Base-by-base conservation (phyloP, 2,888 invertebrate species). In the Drosophila ustulata region DNA sequence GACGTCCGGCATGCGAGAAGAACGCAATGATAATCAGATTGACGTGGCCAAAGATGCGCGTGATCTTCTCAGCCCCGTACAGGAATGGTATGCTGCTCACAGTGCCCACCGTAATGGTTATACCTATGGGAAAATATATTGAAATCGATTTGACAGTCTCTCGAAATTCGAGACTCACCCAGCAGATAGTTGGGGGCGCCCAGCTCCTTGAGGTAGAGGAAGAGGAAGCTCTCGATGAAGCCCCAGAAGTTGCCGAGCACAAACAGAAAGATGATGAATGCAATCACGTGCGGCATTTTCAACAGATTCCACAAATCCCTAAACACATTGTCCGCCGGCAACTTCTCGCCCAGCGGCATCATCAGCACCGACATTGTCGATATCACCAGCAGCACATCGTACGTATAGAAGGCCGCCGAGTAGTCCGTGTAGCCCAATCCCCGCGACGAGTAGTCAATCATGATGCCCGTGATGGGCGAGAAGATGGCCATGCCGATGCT, bases 181-280 rank as follows among this genome's bases (percentile, higher is more conserved):
- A 97, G 92, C 69, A 97, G 93, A 91, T 96, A 96, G 92, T 96
- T 97, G 0, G 96, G 96, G 53, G 97, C 96, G 18, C 96, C 96
- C 72, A 97, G 93, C 91, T 97, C 97, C 92, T 96, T 96, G 73
- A 97, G 93, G 91, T 96, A 97, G 89, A 97, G 94, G 91, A 97
- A 98, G 34, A 98, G 93, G 91, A 96, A 98, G 56, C 96, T 96
- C 92, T 98, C 97, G 62, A 97, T 96, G 92, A 97, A 97, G 32
- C 97, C 97, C 95, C 96, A 97, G 91, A 97, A 95, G 88, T 96
- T 96, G 66, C 98, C 98, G 81, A 97, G 93, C 30, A 96, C 94
- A 89, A 97, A 96, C 46, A 97, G 93, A 91, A 97, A 96, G 83
- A 96, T 93, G 88, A 98, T 95, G 89, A 98, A 97, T 46, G 96